Evolutionary conservation across 2,888 invertebrate species (phyloP).

Genomic region (Frankliniella fusca): DNA sequence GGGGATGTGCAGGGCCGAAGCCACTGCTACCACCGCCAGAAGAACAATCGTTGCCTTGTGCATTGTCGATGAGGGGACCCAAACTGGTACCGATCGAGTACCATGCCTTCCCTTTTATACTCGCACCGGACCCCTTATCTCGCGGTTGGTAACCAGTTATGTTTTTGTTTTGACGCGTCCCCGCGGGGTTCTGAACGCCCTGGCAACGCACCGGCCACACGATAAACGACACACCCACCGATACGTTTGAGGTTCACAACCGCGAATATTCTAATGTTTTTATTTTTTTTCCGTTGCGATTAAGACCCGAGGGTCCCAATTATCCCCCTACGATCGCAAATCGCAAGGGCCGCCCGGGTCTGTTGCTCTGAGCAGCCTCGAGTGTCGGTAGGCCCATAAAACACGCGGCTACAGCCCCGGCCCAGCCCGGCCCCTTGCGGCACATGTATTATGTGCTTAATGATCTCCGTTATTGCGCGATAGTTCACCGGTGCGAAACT

Average conservation of each 20-base stretch:
- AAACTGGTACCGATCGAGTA: conserved; percentile 6
- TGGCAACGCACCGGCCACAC: too few relatives aligned
- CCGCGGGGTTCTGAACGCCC: not conserved
- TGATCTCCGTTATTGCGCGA: conserved; percentile 6
- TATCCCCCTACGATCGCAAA: too few relatives aligned
- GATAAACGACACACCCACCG: too few relatives aligned
- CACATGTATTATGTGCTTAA: conserved; percentile 10
- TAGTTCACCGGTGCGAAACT: not conserved
- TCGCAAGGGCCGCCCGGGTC: too few relatives aligned
- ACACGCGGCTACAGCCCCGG: not conserved
- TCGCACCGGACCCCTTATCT: not conserved
- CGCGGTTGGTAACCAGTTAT: not conserved
- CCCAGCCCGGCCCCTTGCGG: not conserved
- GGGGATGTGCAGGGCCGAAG: not conserved
- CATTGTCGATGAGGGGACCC: not conserved
- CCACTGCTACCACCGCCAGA: not conserved
- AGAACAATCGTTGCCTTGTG: not conserved
- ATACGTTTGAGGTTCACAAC: not conserved
- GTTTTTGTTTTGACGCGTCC: not conserved
- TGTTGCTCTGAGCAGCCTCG: too few relatives aligned
- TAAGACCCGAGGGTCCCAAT: too few relatives aligned
- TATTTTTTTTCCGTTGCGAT: not conserved
- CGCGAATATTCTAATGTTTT: not conserved
- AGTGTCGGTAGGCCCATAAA: not conserved
- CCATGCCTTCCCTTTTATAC: not conserved